phyloP scores from a whole-genome alignment of 2,888 invertebrate genomes.

The Amaurobius ferox region DNA sequence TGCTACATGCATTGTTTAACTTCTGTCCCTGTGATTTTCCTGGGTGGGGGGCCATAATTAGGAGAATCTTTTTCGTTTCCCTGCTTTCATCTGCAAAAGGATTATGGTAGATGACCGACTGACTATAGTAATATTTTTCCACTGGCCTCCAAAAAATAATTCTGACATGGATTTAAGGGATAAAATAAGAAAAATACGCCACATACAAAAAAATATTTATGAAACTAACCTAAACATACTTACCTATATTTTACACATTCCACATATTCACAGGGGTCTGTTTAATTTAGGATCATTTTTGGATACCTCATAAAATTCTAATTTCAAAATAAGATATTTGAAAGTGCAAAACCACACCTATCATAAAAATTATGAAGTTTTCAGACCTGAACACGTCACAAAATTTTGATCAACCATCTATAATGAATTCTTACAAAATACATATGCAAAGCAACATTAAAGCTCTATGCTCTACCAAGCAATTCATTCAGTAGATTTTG shows the following conservation, averaged over 20 bases:
- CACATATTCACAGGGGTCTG: slow-evolving; percentile 14
- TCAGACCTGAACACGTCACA: too few relatives aligned
- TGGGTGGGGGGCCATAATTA: slow-evolving; percentile 14
- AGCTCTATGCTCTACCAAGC: too few relatives aligned
- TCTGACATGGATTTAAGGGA: background rate
- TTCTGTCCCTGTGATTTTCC: slow-evolving; percentile 28
- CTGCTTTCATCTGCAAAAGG: slow-evolving; percentile 71
- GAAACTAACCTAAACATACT: slow-evolving; percentile 17
- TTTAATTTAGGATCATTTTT: too few relatives aligned
- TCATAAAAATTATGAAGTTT: too few relatives aligned
- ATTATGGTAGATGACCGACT: slow-evolving; percentile 66
- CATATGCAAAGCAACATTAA: too few relatives aligned
- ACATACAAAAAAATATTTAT: too few relatives aligned
- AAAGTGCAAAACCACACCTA: too few relatives aligned
- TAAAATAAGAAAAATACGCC: background rate
- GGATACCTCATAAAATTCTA: too few relatives aligned
- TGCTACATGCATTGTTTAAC: slow-evolving; percentile 19
- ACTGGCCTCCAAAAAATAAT: slow-evolving; percentile 41
- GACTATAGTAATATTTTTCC: slow-evolving; percentile 37
- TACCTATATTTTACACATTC: background rate
- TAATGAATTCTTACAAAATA: too few relatives aligned
- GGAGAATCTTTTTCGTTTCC: slow-evolving; percentile 30
- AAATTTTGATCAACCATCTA: too few relatives aligned
- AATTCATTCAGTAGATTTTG: too few relatives aligned
- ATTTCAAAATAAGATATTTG: too few relatives aligned